Base-by-base conservation (phyloP, 2,888 invertebrate genomes). In the Tinea semifulvella region DNA sequence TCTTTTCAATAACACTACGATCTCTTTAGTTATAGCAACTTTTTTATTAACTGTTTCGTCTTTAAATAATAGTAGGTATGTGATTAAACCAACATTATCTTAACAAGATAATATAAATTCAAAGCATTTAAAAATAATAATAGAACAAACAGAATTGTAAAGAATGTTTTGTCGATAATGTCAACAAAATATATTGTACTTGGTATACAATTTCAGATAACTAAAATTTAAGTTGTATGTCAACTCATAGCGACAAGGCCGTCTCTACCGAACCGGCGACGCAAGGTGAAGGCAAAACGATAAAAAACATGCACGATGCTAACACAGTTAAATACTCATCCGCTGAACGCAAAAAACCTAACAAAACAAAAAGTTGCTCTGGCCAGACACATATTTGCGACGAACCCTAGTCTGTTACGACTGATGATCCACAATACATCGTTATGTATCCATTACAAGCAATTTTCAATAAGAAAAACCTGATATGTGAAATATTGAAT, bases 211-310 rank as follows among this genome's bases (percentile, higher is more conserved):
- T 36, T 18, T 1, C 18, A 50, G 42, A 45, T 49, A 49, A 50
- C 43, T 48, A 56, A 51, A 54, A 47, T 53, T 52, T 54, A 45
- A 49, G 53, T 50, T 49, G 54, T 54, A 43, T 18, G 1, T 10
- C 19, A 46, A 17, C 3, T 40, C 20, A 38, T 38, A 19, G 22
- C 19, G 52, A 53, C 67, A 65, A 70, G 69, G 68, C 61, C 67
- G 54, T 31, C 27, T 31, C 14, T 52, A 52, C 50, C 54, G 52
- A 63, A 62, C 60, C 62, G 58, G 55, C 57, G 53, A 49, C 48
- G 53, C 70, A 71, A 71, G 70, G 70, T 68, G 69, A 68, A 63
- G 65, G 68, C 57, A 65, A 68, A 65, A 60, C 40, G 40, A 39
- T 27, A 45, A 26, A 19, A 25, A 45, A 40, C 18, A 35, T 25